phyloP scores from a whole-genome alignment of 2,113 vertebrate species.

The Heterocephalus glaber region DNA sequence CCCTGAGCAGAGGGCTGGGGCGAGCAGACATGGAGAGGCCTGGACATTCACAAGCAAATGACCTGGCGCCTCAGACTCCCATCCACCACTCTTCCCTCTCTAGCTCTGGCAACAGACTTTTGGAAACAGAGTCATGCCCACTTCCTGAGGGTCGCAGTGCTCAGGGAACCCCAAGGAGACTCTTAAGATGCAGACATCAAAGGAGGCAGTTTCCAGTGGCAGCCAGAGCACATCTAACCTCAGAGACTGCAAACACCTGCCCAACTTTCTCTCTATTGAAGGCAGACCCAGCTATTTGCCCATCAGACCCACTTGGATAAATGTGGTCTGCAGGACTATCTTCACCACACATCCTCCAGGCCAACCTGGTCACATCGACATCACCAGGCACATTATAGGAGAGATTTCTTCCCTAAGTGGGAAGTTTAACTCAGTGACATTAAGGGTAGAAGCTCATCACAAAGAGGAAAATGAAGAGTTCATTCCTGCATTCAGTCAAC shows the following conservation, averaged over 20 bases:
- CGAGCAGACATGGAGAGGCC: background rate
- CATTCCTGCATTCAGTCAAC: background rate
- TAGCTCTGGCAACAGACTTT: background rate
- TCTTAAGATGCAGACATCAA: background rate
- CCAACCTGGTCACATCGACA: no score
- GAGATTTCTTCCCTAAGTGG: background rate
- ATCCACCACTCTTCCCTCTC: background rate
- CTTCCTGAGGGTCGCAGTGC: background rate
- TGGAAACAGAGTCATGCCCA: background rate
- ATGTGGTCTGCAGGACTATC: background rate
- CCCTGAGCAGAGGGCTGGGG: background rate
- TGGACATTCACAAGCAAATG: background rate
- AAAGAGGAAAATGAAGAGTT: background rate
- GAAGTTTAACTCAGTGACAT: background rate
- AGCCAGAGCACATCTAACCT: background rate
- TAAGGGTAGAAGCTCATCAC: background rate
- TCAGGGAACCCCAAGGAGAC: background rate
- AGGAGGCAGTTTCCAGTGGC: background rate
- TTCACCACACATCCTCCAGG: rapidly evolving
- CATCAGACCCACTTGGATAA: background rate
- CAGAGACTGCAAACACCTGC: background rate
- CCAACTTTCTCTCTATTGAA: background rate
- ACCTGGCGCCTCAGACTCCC: no score
- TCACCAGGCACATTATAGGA: background rate
- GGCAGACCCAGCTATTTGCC: background rate